These are phyloP conservation scores for Melinaea menophilus DNA, from an alignment of 2,888 invertebrate species.

Conservation along the genomic window DNA sequence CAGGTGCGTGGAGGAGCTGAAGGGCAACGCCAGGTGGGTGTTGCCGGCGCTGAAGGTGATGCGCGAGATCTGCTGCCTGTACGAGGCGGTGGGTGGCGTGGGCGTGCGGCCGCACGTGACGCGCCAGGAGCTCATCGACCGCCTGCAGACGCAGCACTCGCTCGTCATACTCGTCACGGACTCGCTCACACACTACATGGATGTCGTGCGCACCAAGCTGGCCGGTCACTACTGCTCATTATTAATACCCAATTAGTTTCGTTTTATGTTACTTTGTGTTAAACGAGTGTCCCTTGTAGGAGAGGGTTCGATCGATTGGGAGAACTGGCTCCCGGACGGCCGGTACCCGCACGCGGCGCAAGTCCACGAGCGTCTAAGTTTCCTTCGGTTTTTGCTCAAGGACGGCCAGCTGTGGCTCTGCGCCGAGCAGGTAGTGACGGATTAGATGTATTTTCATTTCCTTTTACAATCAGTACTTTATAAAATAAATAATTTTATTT, in stretches of 20 bases:
- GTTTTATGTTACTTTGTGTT: too few species aligned
- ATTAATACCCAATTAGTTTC: background rate
- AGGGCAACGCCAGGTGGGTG: conserved; percentile 93
- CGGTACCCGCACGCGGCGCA: conserved; percentile 95
- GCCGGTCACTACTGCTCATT: conserved; percentile 42
- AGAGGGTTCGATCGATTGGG: conserved; percentile 87
- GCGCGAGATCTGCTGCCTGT: conserved; percentile 95
- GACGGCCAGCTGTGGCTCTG: conserved; percentile 98
- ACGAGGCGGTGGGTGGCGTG: conserved; percentile 86
- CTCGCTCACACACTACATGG: conserved; percentile 94
- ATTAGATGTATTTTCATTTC: background rate
- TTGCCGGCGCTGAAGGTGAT: conserved; percentile 96
- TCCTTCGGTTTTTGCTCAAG: conserved; percentile 93
- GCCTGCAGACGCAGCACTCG: conserved; percentile 93
- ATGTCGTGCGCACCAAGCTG: conserved; percentile 82
- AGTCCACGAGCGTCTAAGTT: conserved; percentile 95
- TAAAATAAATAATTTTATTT: conserved; percentile 23
- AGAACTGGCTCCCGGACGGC: conserved; percentile 88
- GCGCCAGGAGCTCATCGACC: conserved; percentile 88
- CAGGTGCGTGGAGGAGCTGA: conserved; percentile 94
- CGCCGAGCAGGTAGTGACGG: conserved; percentile 85
- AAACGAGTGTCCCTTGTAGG: conserved; percentile 60
- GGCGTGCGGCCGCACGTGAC: conserved; percentile 71
- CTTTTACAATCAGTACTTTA: too few species aligned
- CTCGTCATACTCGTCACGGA: conserved; percentile 96